Percentiles rank a stretch among this genome's conserved stretches.
Evolutionary conservation across 2,888 invertebrate genomes (phyloP).

Genomic region (Drosophila pseudotalamancana): DNA sequence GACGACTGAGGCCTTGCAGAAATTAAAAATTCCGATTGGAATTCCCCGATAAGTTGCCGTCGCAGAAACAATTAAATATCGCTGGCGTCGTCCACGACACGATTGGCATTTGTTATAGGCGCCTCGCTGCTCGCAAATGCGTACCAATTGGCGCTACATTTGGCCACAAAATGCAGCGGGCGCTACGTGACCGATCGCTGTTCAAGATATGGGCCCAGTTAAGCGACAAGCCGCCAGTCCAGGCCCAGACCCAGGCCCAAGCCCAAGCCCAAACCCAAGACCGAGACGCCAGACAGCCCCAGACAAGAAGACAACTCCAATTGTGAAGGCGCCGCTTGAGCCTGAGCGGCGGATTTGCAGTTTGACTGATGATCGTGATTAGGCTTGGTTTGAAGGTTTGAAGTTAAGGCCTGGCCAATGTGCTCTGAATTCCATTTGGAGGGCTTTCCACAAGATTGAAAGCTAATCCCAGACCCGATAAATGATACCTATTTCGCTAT

Average conservation of each 20-base stretch:
- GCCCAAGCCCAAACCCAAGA: slow-evolving; percentile 2
- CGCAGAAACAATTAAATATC: slow-evolving; percentile 83
- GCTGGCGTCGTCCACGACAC: slow-evolving; percentile 79
- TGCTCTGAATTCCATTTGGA: background rate
- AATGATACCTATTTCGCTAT: background rate
- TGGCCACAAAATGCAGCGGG: slow-evolving; percentile 75
- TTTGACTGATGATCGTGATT: slow-evolving; percentile 84
- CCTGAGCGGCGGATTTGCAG: slow-evolving; percentile 65
- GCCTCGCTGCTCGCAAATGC: slow-evolving; percentile 78
- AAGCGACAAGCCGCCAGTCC: slow-evolving; percentile 57
- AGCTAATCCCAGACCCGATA: background rate
- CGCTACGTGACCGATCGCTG: slow-evolving; percentile 76
- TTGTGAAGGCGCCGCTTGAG: slow-evolving; percentile 72
- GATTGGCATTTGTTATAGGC: slow-evolving; percentile 81
- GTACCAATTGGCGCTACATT: slow-evolving; percentile 79
- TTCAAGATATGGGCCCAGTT: slow-evolving; percentile 62
- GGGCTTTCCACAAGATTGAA: background rate
- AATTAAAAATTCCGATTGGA: slow-evolving; percentile 83
- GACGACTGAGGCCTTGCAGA: slow-evolving; percentile 59
- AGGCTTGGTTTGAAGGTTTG: slow-evolving; percentile 39
- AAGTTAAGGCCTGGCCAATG: slow-evolving; percentile 1
- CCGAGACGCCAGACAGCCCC: slow-evolving; percentile 24
- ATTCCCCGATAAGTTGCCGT: slow-evolving; percentile 79
- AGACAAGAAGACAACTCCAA: slow-evolving; percentile 59
- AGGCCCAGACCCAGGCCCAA: slow-evolving; percentile 5